These are phyloP conservation scores for Prosapia bicincta DNA, from an alignment of 2,888 invertebrate species.

Conservation along the genomic window DNA sequence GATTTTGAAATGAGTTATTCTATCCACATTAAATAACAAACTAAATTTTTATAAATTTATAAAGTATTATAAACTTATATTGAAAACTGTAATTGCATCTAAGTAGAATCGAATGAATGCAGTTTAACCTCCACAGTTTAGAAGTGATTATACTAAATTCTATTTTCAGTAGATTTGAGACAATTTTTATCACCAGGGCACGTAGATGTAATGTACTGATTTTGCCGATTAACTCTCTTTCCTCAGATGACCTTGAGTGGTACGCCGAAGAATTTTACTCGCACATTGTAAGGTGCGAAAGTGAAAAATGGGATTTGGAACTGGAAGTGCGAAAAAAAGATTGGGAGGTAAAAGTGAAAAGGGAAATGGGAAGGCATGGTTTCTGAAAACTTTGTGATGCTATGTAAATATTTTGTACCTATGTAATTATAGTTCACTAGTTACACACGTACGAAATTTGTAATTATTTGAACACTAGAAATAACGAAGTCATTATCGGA, in stretches of 20 bases:
- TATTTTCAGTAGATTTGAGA: not conserved
- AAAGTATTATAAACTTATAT: not conserved
- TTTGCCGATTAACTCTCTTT: not conserved
- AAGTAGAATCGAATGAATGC: not conserved
- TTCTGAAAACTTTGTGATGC: not conserved
- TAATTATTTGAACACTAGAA: not conserved
- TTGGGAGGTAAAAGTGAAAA: slow-evolving; percentile 86
- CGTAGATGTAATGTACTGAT: not conserved
- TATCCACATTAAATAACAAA: not conserved
- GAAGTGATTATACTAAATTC: not conserved
- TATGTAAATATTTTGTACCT: not conserved
- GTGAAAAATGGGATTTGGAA: slow-evolving; percentile 99
- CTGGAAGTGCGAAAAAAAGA: slow-evolving; percentile 99
- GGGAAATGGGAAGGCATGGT: not conserved
- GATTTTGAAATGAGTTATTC: not conserved
- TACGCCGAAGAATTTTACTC: not conserved
- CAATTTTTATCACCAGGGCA: not conserved
- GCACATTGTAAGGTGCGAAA: slow-evolving; percentile 66
- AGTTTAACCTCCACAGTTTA: not conserved
- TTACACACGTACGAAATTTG: not conserved
- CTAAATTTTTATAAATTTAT: not conserved
- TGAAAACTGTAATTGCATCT: not conserved
- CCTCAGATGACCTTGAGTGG: not conserved
- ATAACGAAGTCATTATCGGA: too few species aligned
- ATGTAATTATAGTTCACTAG: not conserved